These are phyloP conservation scores for Drosophila recens DNA, from an alignment of 2,888 invertebrate species.

Conservation along the genomic window DNA sequence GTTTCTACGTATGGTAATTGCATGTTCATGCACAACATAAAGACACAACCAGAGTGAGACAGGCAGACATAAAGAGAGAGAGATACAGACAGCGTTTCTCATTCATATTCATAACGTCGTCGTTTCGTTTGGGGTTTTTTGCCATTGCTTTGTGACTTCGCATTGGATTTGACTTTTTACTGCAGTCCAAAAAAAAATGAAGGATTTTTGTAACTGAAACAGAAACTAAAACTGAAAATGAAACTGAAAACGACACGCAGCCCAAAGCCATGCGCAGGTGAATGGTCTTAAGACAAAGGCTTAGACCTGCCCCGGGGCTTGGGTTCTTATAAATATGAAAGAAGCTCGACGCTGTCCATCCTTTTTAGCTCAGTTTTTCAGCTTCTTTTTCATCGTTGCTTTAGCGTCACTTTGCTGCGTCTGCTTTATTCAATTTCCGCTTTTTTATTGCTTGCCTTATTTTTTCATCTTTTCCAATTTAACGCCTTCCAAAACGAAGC, in stretches of 20 bases:
- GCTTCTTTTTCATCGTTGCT: slow-evolving; percentile 1
- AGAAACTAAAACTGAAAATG: slow-evolving; percentile 50
- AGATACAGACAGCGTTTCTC: slow-evolving; percentile 38
- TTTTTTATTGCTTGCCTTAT: slow-evolving; percentile 60
- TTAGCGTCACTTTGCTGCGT: slow-evolving; percentile 8
- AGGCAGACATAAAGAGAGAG: background rate
- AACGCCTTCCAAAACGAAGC: slow-evolving; percentile 31
- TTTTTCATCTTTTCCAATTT: slow-evolving; percentile 16
- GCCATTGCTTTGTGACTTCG: slow-evolving; percentile 17
- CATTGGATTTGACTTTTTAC: slow-evolving; percentile 34
- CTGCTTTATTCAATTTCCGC: slow-evolving; percentile 56
- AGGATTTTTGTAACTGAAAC: slow-evolving; percentile 66
- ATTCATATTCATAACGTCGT: slow-evolving; percentile 77
- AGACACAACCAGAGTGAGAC: slow-evolving; percentile 4
- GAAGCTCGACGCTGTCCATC: slow-evolving; percentile 16
- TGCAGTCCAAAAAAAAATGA: slow-evolving; percentile 30
- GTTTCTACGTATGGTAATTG: slow-evolving; percentile 52
- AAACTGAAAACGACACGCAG: slow-evolving; percentile 18
- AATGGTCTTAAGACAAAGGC: slow-evolving; percentile 62
- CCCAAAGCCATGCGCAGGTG: slow-evolving; percentile 50
- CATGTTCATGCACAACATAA: slow-evolving; percentile 37
- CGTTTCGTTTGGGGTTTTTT: slow-evolving; percentile 36
- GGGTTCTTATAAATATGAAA: slow-evolving; percentile 13
- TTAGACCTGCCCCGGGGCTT: slow-evolving; percentile 49
- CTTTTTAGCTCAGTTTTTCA: slow-evolving; percentile 11